phyloP scores from a whole-genome alignment of 2,797 vertebrate species.

The Argyrosomus regius region DNA sequence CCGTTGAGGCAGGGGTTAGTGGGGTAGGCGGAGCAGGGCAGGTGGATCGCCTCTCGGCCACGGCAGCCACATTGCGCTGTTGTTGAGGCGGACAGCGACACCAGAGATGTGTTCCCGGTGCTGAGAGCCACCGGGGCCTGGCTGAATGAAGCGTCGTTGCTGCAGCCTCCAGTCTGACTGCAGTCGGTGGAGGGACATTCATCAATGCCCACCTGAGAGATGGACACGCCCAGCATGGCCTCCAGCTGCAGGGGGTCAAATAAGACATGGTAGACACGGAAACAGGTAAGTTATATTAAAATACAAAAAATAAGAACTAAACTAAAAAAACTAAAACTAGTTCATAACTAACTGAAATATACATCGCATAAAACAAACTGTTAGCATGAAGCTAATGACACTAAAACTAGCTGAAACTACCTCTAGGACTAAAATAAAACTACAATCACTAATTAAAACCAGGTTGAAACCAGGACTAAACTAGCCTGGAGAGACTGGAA shows the following conservation, averaged over 20 bases:
- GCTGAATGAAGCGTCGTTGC: slow-evolving; percentile 81
- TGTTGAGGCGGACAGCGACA: slow-evolving; percentile 84
- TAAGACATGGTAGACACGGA: neutral
- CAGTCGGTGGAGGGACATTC: slow-evolving; percentile 87
- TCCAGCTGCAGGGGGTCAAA: slow-evolving; percentile 84
- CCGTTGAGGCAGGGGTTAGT: slow-evolving; percentile 89
- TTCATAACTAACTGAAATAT: too few relatives aligned
- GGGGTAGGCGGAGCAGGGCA: slow-evolving; percentile 87
- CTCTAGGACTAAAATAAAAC: neutral
- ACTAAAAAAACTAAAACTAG: neutral
- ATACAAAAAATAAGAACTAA: neutral
- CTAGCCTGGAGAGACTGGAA: too few relatives aligned
- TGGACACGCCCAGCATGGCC: slow-evolving; percentile 82
- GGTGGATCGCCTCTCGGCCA: slow-evolving; percentile 83
- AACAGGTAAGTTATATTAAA: neutral
- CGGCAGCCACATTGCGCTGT: slow-evolving; percentile 86
- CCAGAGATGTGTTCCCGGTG: slow-evolving; percentile 83
- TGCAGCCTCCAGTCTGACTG: slow-evolving; percentile 84
- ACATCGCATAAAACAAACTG: neutral
- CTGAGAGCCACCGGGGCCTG: slow-evolving; percentile 83
- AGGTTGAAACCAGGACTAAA: neutral
- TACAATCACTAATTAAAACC: neutral
- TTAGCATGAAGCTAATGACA: neutral
- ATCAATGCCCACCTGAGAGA: slow-evolving; percentile 89
- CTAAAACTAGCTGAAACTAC: neutral